A percentile compares a stretch with the other conserved stretches of the same genome.
Evolutionary conservation across 2,888 invertebrate genomes (phyloP).

Genomic region (Ennomos quercinarius): DNA sequence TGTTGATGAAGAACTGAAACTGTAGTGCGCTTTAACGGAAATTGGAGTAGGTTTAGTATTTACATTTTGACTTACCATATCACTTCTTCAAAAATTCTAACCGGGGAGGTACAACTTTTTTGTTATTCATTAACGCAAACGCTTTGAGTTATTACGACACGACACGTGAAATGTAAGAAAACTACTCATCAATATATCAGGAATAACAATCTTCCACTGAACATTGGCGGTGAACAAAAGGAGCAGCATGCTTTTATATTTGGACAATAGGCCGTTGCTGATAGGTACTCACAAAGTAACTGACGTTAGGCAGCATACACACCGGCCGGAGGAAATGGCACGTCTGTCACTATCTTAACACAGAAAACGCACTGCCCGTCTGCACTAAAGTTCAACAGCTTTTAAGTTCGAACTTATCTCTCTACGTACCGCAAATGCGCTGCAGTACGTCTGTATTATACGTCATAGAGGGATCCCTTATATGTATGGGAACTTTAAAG

Average conservation of each 20-base stretch:
- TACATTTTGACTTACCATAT: too few species aligned
- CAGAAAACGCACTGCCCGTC: constrained; percentile 36
- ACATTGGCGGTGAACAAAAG: constrained; percentile 48
- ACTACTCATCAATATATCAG: constrained; percentile 32
- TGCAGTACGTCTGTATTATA: too few species aligned
- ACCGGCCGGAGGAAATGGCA: constrained; percentile 64
- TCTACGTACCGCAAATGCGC: too few species aligned
- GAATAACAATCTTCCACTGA: constrained; percentile 20
- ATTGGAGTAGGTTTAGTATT: too few species aligned
- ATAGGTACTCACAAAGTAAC: constrained; percentile 55
- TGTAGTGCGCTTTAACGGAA: too few species aligned
- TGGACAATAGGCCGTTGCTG: constrained; percentile 59
- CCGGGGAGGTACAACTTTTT: too few species aligned
- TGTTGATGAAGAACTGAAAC: too few species aligned
- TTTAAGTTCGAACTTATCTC: too few species aligned
- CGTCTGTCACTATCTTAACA: constrained; percentile 63
- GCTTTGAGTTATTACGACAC: neutral
- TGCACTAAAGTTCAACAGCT: constrained; percentile 27
- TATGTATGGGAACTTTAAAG: too few species aligned
- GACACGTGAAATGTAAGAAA: constrained; percentile 15
- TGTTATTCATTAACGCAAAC: too few species aligned
- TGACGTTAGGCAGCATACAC: constrained; percentile 54
- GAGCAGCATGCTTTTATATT: constrained; percentile 60
- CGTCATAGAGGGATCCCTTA: too few species aligned
- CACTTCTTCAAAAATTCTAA: too few species aligned